These are phyloP conservation scores for Chymomyza costata DNA, from an alignment of 1,140 invertebrate genomes.

Conservation along the genomic window DNA sequence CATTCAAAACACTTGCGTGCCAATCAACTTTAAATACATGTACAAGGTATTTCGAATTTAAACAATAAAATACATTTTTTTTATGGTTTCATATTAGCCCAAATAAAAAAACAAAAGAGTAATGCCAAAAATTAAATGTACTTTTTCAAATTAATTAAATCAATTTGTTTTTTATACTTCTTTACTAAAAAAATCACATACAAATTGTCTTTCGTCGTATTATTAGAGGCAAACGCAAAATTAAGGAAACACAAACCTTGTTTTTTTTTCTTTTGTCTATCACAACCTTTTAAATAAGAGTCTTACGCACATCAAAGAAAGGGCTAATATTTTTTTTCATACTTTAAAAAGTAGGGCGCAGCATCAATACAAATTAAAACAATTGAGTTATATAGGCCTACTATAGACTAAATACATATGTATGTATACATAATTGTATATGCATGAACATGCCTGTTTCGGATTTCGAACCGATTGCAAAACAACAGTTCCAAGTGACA, in stretches of 20 bases:
- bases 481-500: too few species aligned
- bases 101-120: constrained; percentile 30
- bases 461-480: too few species aligned
- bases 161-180: constrained; percentile 10
- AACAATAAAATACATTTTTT: constrained; percentile 36
- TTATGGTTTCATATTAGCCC: constrained; percentile 18
- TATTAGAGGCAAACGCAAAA: constrained; percentile 32
- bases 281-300: constrained; percentile 67
- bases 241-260: constrained; percentile 61
- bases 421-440: constrained; percentile 28
- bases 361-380: constrained; percentile 46
- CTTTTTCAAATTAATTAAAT: constrained; percentile 25
- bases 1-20: constrained; percentile 11
- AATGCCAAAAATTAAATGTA: too few species aligned
- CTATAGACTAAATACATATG: constrained; percentile 43
- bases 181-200: constrained; percentile 37
- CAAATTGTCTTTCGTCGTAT: constrained; percentile 34
- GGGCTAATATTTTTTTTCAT: too few species aligned
- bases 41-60: constrained; percentile 34
- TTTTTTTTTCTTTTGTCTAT: constrained; percentile 44
- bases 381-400: constrained; percentile 54
- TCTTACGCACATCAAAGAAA: too few species aligned
- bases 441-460: constrained; percentile 29
- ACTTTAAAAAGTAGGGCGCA: constrained; percentile 31
- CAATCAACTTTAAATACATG: constrained; percentile 1